phyloP scores from a whole-genome alignment of 2,113 vertebrate species.

The Chaetura pelagica region DNA sequence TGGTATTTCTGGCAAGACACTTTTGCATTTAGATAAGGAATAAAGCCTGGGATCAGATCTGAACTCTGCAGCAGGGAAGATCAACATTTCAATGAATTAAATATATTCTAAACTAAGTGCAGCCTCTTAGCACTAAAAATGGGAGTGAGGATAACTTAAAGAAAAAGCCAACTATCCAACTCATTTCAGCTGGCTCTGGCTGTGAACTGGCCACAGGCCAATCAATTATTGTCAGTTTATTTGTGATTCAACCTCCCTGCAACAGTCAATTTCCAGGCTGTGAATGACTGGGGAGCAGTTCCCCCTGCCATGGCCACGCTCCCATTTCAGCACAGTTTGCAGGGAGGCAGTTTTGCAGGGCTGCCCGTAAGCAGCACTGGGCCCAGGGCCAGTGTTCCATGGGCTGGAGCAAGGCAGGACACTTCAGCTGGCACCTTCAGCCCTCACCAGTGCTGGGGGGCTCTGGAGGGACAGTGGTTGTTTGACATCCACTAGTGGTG shows the following conservation, averaged over 20 bases:
- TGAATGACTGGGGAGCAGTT: background rate
- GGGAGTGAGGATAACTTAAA: constrained; percentile 39
- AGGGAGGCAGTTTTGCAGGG: background rate
- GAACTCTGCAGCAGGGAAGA: constrained; percentile 31
- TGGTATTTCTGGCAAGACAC: constrained; percentile 10
- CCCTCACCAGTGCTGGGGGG: fast-evolving
- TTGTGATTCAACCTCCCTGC: constrained; percentile 20
- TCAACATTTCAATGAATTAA: constrained; percentile 59
- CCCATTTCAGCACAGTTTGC: background rate
- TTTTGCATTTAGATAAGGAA: constrained; percentile 48
- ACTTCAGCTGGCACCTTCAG: background rate
- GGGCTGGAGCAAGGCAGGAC: background rate
- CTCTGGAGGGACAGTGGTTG: background rate
- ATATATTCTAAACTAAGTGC: constrained; percentile 56
- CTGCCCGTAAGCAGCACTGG: background rate
- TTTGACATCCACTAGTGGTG: background rate
- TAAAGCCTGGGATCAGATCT: constrained; percentile 44
- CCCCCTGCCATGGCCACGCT: background rate
- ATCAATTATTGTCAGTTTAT: constrained; percentile 65
- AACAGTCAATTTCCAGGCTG: constrained; percentile 34
- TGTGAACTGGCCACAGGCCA: constrained; percentile 55
- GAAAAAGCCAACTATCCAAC: constrained; percentile 51
- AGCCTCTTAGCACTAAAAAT: constrained; percentile 38
- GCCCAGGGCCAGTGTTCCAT: background rate
- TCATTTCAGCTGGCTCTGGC: constrained; percentile 34